Base-by-base conservation (phyloP, 1,140 invertebrate species). In the Drosophila lowei region DNA sequence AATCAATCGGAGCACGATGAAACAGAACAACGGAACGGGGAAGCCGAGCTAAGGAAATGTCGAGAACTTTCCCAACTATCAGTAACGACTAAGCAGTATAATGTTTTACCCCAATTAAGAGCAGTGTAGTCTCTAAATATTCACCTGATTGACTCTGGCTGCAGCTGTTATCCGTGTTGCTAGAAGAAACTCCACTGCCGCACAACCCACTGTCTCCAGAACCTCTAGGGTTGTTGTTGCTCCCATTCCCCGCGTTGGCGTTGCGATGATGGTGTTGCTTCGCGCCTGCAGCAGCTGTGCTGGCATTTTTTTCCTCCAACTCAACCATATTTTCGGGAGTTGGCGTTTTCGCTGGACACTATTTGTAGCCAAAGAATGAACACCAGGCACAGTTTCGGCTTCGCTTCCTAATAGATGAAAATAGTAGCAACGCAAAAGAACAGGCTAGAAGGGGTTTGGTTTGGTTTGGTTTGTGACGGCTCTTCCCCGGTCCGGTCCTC, bases 61-160 rank as follows among this genome's bases (percentile, higher is more conserved):
- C 34, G 34, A 38, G 34, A 38, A 38, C 34, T 13, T 38, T 38
- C 1, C 34, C 11, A 38, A 38, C 34, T 38, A 3, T 38, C 8
- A 38, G 11, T 34, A n/a, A 34, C 11, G 30, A 11, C 9, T 34
- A 34, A 34, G 9, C 9, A 34, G 11, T 38, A 38, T 11, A 34
- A 34, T 38, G 3, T 13, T 11, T 13, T 13, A 9, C 34, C 34
- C 34, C 11, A 5, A 11, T 13, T 13, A 25, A 25, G 5, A 38
- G 34, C 2, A 34, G 9, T 66, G 6, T 63, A 38, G 9, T 34
- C 30, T 38, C 11, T 53, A 46, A 63, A 57, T 57, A 71, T 78
- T 90, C 79, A 90, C 86, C 86, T 83, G 86, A 90, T 76, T 90
- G 83, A 83, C 83, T 81, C 72, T 72, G 78, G 44, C 75, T 88